These are phyloP conservation scores for Pyrochroa serraticornis DNA, from an alignment of 2,888 invertebrate genomes.

Conservation along the genomic window DNA sequence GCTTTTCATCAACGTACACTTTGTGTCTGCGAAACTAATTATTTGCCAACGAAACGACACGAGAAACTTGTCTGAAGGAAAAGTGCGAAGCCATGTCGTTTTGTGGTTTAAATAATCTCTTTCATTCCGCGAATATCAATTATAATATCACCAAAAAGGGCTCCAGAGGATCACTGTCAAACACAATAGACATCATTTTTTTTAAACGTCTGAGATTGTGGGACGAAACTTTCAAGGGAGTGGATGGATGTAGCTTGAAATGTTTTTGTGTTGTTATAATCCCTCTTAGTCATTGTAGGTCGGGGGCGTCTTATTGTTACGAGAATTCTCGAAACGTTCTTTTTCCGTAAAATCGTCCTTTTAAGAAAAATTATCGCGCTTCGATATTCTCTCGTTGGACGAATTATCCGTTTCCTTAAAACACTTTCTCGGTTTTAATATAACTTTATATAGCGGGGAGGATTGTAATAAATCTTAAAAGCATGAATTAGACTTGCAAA, in stretches of 20 bases:
- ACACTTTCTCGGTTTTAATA: conserved; percentile 12
- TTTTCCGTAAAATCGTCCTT: background rate
- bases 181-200: conserved; percentile 10
- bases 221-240: conserved; percentile 1
- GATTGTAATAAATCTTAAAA: conserved; percentile 26
- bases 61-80: background rate
- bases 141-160: background rate
- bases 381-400: background rate
- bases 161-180: background rate
- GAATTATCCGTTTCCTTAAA: background rate
- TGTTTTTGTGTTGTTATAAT: conserved; percentile 3
- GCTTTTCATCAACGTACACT: conserved; percentile 8
- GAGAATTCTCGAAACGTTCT: background rate
- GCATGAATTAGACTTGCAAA: conserved; percentile 27
- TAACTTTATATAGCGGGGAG: conserved; percentile 14
- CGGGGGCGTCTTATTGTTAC: background rate
- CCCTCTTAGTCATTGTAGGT: background rate
- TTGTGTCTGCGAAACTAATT: conserved; percentile 9
- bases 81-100: background rate
- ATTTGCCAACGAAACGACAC: conserved; percentile 1
- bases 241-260: conserved; percentile 8
- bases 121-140: background rate
- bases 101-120: conserved; percentile 1
- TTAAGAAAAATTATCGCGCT: background rate
- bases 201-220: conserved; percentile 5